Base-by-base conservation (phyloP, 1,140 invertebrate species). In the Drosophila ohnishii region DNA sequence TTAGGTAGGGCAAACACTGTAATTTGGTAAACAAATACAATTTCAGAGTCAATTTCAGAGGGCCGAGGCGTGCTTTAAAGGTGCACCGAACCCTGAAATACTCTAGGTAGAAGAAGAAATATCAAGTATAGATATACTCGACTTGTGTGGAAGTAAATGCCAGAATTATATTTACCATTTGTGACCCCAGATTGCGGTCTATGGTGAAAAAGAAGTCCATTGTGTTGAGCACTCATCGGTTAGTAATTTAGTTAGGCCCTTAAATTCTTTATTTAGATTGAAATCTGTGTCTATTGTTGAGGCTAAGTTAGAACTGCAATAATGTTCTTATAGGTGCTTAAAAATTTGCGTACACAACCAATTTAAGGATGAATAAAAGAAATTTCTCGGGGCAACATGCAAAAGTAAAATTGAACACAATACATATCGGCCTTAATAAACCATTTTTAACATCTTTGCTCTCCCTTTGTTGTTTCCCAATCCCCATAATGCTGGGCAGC, bases 1-100 rank as follows among this genome's bases (percentile, higher is more conserved):
- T 66, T 42, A 53, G 60, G 25, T 28, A 25, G 14, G 14, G 55
- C 55, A 60, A 51, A 39, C 28, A 65, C 28, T 30, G 37, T 39
- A 72, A 47, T 39, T 32, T 25, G 22, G 37, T 40, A 71, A 71
- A 32, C 67, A 71, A 59, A 71, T 59, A 71, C 44, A 47, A 48
- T 40, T 50, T 71, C 28, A 30, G 30, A 59, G 35, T 40, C 51
- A 34, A 71, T 35, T 40, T 48, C 25, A 39, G 28, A 44, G 59
- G 40, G 22, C 16, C n/a, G 32, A 16, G 14, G 25, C 28, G n/a
- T 67, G 35, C 22, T 40, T 40, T 50, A 13, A 32, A 14, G 32
- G 34, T 28, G 6, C 40, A 13, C n/a, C 34, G 34, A 35, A 34
- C 19, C 42, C 35, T 16, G 32, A 48, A 39, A 13, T 30, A 32